Percentiles rank a stretch among this genome's conserved stretches.
Conservation (phyloP, 1,140 invertebrate species). For the Argopecten irradians region DNA sequence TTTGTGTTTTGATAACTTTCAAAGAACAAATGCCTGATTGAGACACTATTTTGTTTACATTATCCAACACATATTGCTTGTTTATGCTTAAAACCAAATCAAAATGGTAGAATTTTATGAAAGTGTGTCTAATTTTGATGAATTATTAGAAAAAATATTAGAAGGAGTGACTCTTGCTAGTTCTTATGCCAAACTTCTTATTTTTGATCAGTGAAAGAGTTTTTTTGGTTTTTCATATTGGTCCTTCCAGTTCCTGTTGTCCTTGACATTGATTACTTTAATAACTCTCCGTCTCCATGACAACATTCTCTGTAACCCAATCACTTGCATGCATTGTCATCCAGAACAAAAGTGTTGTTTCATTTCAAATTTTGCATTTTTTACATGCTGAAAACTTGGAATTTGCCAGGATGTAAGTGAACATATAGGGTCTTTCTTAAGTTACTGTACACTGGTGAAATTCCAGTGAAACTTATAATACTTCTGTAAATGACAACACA, state of each 20-base stretch:
- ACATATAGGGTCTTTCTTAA: not conserved
- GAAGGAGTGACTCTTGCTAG: too few species aligned
- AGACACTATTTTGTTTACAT: too few species aligned
- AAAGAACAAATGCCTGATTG: too few species aligned
- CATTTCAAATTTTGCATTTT: not conserved
- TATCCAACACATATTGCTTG: too few species aligned
- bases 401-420: not conserved
- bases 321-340: not conserved
- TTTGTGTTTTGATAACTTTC: too few species aligned
- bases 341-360: not conserved
- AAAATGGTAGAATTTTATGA: too few species aligned
- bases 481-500: too few species aligned
- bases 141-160: too few species aligned
- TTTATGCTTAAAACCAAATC: too few species aligned
- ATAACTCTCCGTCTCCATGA: not conserved
- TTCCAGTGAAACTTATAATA: not conserved
- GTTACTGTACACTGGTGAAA: not conserved
- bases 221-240: not conserved
- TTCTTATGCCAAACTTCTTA: too few species aligned
- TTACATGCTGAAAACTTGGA: not conserved
- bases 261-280: not conserved
- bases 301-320: not conserved
- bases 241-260: not conserved
- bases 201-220: not conserved
- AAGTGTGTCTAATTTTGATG: too few species aligned